Percentiles rank a stretch among this genome's conserved stretches.
Evolutionary conservation across 92 coral and sea anemone genomes (phyloP).

Genomic region (Muricea muricata): DNA sequence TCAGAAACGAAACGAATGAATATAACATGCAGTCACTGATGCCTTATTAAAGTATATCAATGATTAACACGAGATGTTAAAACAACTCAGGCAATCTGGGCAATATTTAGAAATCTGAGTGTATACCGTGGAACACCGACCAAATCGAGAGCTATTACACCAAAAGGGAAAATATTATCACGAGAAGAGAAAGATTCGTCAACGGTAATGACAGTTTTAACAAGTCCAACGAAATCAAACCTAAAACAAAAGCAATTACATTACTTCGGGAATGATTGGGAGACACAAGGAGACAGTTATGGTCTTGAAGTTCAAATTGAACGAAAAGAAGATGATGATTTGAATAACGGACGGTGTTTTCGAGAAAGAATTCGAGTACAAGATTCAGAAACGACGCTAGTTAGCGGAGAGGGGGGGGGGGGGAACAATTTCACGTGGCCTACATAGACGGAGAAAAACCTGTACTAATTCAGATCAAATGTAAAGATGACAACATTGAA

Average conservation of each 20-base stretch:
- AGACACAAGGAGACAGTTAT: slow-evolving; percentile 12
- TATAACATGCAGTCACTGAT: no score
- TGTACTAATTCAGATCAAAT: slow-evolving; percentile 30
- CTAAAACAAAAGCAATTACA: slow-evolving; percentile 17
- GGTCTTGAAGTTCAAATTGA: slow-evolving; percentile 40
- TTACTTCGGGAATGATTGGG: slow-evolving; percentile 32
- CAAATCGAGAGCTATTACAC: slow-evolving; percentile 20
- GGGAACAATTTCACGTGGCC: slow-evolving; percentile 43
- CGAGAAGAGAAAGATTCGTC: slow-evolving; percentile 31
- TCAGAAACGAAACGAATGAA: no score
- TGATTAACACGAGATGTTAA: no score
- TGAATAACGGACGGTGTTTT: slow-evolving; percentile 26
- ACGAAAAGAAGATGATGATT: slow-evolving; percentile 18
- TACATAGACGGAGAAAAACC: slow-evolving; percentile 26
- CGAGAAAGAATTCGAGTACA: slow-evolving; percentile 33
- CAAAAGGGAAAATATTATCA: slow-evolving; percentile 30
- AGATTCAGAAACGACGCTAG: slow-evolving; percentile 27
- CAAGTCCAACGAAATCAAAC: background rate
- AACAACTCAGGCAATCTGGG: no score
- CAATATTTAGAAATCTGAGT: no score
- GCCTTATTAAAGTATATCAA: no score
- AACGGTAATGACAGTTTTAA: background rate
- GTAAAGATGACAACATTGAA: slow-evolving; percentile 28
- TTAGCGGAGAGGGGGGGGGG: slow-evolving; percentile 47
- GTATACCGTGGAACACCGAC: slow-evolving; percentile 38